Evolutionary conservation across 2,888 invertebrate species (phyloP).

Genomic region (Drosophila prolongata): DNA sequence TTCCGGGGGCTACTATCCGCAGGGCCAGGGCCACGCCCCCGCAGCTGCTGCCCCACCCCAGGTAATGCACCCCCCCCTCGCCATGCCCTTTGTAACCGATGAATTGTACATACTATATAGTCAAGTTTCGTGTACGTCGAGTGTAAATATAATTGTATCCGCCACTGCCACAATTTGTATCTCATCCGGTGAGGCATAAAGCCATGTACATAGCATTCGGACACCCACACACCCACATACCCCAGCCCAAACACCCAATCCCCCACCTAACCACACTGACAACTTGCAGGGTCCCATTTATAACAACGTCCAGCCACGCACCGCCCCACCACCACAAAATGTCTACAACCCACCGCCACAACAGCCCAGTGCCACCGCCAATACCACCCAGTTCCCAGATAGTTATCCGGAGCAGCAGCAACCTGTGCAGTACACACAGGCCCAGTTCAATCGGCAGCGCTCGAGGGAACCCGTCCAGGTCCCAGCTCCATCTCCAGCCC

Average conservation of each 20-base stretch:
- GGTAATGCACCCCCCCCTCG: slow-evolving; percentile 12
- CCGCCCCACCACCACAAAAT: slow-evolving; percentile 61
- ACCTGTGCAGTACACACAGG: slow-evolving; percentile 79
- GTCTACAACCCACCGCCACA: slow-evolving; percentile 52
- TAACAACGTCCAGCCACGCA: slow-evolving; percentile 75
- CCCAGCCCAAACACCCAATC: slow-evolving; percentile 11
- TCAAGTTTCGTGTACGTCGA: slow-evolving; percentile 11
- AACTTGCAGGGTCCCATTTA: slow-evolving; percentile 79
- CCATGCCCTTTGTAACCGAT: background rate
- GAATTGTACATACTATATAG: slow-evolving; percentile 18
- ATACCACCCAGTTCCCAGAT: slow-evolving; percentile 55
- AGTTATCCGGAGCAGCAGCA: slow-evolving; percentile 63
- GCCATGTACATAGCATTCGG: slow-evolving; percentile 27
- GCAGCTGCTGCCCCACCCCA: slow-evolving; percentile 35
- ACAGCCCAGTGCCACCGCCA: slow-evolving; percentile 30
- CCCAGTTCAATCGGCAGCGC: slow-evolving; percentile 72
- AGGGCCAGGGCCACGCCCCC: slow-evolving; percentile 45
- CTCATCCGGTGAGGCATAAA: slow-evolving; percentile 50
- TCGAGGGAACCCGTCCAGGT: slow-evolving; percentile 67
- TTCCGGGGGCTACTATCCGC: slow-evolving; percentile 66
- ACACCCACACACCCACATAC: slow-evolving; percentile 11
- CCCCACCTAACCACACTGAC: slow-evolving; percentile 56
- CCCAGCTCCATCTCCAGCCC: slow-evolving; percentile 48
- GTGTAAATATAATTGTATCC: slow-evolving; percentile 68
- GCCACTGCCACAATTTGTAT: slow-evolving; percentile 51